Evolutionary conservation across 2,797 vertebrate genomes (phyloP).

Genomic region (Tragelaphus oryx): DNA sequence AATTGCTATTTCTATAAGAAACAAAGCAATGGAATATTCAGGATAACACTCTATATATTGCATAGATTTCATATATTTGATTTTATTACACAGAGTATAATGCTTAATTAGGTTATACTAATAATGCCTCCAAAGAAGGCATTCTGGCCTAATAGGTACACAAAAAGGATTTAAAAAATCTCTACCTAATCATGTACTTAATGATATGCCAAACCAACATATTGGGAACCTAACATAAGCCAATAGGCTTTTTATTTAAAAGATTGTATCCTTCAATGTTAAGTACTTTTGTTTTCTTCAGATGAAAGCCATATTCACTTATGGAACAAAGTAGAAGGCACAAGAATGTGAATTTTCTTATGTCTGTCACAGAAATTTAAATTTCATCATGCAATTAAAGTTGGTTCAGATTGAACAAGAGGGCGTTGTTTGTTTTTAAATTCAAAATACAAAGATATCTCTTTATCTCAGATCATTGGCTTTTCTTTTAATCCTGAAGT

Average conservation of each 20-base stretch:
- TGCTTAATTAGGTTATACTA: slow-evolving; percentile 67
- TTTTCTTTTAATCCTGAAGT: slow-evolving; percentile 26
- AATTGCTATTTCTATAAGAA: slow-evolving; percentile 45
- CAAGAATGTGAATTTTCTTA: neutral
- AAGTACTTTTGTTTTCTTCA: neutral
- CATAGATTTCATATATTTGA: slow-evolving; percentile 72
- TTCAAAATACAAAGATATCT: neutral
- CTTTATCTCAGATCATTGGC: slow-evolving; percentile 11
- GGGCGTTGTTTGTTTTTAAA: neutral
- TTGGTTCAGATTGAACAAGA: neutral
- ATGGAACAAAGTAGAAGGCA: neutral
- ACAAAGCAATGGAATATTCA: slow-evolving; percentile 56
- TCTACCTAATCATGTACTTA: slow-evolving; percentile 59
- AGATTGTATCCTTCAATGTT: neutral
- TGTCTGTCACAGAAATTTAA: slow-evolving; percentile 26
- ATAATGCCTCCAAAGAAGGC: slow-evolving; percentile 62
- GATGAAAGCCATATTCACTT: neutral
- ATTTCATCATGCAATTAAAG: neutral
- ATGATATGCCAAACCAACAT: neutral
- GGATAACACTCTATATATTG: slow-evolving; percentile 58
- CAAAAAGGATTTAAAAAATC: slow-evolving; percentile 53
- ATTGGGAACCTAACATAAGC: slow-evolving; percentile 27
- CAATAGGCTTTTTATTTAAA: neutral
- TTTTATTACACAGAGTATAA: slow-evolving; percentile 72
- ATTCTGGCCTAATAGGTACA: slow-evolving; percentile 61